These are phyloP conservation scores for Merops nubicus DNA, from an alignment of 2,113 vertebrate species.

Conservation along the genomic window DNA sequence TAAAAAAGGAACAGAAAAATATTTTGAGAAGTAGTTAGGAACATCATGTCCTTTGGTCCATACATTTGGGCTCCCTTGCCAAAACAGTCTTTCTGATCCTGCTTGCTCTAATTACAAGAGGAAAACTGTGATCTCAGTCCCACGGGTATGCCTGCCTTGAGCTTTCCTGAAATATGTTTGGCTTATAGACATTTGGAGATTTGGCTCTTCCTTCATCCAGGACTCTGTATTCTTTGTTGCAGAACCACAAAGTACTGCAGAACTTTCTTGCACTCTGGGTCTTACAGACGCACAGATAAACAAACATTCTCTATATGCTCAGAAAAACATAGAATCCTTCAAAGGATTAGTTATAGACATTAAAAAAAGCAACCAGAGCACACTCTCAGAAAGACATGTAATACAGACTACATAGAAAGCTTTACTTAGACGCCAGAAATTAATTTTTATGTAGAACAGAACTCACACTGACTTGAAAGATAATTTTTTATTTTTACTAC, in stretches of 20 bases:
- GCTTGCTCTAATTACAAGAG: neutral
- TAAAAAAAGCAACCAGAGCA: neutral
- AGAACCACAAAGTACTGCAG: neutral
- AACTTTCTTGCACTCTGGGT: neutral
- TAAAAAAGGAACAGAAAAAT: neutral
- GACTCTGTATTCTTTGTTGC: neutral
- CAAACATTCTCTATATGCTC: neutral
- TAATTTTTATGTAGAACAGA: neutral
- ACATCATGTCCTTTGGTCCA: neutral
- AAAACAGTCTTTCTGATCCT: conserved; percentile 7
- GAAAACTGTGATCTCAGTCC: conserved; percentile 11
- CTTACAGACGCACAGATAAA: neutral
- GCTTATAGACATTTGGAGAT: neutral
- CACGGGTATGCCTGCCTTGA: neutral
- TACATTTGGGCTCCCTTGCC: neutral
- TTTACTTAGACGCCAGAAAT: neutral
- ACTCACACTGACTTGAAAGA: neutral
- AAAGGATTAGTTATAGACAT: neutral
- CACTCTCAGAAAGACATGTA: neutral
- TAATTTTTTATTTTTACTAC: neutral
- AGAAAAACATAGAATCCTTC: neutral
- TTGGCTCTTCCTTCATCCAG: neutral
- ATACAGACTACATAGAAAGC: neutral
- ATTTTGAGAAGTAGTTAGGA: neutral
- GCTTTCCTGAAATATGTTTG: neutral